Evolutionary conservation across 1,140 invertebrate genomes (phyloP), one percentile per base, ranked within the genome.

Genomic region (Zaprionus inermis): DNA sequence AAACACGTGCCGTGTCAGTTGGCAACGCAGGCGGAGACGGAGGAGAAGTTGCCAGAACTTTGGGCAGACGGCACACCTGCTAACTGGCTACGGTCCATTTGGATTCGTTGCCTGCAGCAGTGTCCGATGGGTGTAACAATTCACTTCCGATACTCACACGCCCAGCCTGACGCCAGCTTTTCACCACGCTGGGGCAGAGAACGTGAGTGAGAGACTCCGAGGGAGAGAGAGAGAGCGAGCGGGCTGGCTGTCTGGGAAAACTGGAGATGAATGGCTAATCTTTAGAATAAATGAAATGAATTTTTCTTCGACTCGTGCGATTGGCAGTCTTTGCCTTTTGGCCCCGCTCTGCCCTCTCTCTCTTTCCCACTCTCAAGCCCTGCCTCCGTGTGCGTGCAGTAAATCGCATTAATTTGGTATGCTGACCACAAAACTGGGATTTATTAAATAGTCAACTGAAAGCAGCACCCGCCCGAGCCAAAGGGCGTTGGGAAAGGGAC

Each of bases 331-430:
- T 36, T 36, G 5, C 28, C 28, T 44, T 20, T 16, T 9, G 28
- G 7, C 20, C 41, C 20, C 1, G 6, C 14, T 10, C 10, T 28
- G 24, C 24, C 28, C 5, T 14, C 55, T 9, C 28, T 28, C 44
- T 16, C 22, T 46, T 22, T 16, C 32, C 24, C 30, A 34, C 24
- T 24, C 9, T 10, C n/a, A 22, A 11, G 32, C 24, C 46, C 18
- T 51, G 28, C 64, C 32, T 5, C 46, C 52, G 36, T 57, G 77
- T 60, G 59, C 67, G 66, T 60, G 68, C 76, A 84, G 80, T 78
- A 89, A 89, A 89, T 84, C 84, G 84, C 84, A 89, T 89, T 89
- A 89, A 89, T 89, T 89, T 89, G 71, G 84, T 89, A 89, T 89
- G 85, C 84, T 89, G 84, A 78, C 84, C 84, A 84, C 84, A 89